Evolutionary conservation across 1,140 invertebrate genomes (phyloP), one percentile per base, ranked within the genome.

Genomic region (Centruroides sculpturatus): DNA sequence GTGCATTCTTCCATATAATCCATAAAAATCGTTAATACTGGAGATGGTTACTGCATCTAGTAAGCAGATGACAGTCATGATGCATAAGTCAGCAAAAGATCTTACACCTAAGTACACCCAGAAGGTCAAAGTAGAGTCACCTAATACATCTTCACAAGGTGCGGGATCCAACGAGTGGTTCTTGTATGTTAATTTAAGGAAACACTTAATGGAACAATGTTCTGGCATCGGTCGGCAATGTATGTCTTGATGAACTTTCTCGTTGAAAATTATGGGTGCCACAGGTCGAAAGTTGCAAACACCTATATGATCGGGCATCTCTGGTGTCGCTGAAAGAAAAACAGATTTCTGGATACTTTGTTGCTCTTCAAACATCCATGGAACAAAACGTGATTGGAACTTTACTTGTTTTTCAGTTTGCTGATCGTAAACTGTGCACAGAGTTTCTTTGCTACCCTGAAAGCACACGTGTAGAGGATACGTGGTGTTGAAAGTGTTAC

Each of bases 381-480:
- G 48, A 47, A 60, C 59, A 12, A 68, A 61, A 35, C 61, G 55
- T 13, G 67, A 66, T 52, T 66, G 57, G 64, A 69, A 69, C 13
- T 65, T 61, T 4, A 66, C 61, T 7, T 49, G 13, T 3, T 57
- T 59, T 60, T 58, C 61, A n/a, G 57, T 61, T 9, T 52, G 12
- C 36, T 41, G 56, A 55, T 65, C 65, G 46, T 66, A 62, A 0
- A 64, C 62, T 10, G 60, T 48, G 48, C 66, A 67, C 5, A 66
- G 55, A 8, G 57, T 53, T 4, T 46, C 36, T 8, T 46, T 35
- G 12, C 62, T 51, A 9, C 55, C 54, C 23, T 51, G 53, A 47
- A 69, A 69, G 35, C 68, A 69, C 13, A 69, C 52, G 55, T 68
- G 63, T 7, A 69, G 55, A 3, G 66, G 68, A 54, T 66, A 64